phyloP scores from a whole-genome alignment of 2,888 invertebrate species.

The Prosapia bicincta region DNA sequence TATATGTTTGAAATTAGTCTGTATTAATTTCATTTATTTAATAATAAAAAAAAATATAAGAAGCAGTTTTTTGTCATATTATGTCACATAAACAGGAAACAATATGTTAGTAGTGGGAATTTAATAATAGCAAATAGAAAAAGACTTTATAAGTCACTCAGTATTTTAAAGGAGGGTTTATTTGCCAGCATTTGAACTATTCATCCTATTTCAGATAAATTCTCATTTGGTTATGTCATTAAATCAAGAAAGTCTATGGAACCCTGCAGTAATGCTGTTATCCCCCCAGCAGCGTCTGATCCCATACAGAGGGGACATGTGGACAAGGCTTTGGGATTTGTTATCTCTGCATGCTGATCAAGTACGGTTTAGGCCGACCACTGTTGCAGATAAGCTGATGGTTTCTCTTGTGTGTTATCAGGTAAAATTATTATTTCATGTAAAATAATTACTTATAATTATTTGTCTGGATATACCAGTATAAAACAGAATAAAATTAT shows the following conservation, averaged over 20 bases:
- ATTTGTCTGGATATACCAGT: no score
- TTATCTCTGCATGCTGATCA: conserved; percentile 39
- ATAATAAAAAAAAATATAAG: no score
- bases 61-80: no score
- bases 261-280: conserved; percentile 76
- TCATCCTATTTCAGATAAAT: conserved; percentile 7
- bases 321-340: conserved; percentile 78
- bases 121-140: no score
- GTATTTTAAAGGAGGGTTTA: background rate
- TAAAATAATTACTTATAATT: no score
- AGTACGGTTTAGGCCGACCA: conserved; percentile 60
- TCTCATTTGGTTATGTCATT: conserved; percentile 19
- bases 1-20: no score
- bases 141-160: no score
- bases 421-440: conserved; percentile 45
- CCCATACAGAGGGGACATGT: conserved; percentile 77
- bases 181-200: no score
- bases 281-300: conserved; percentile 79
- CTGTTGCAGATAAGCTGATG: conserved; percentile 73
- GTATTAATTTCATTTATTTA: no score
- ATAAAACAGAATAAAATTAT: no score
- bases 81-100: no score
- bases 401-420: conserved; percentile 81
- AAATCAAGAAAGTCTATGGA: conserved; percentile 73
- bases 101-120: no score